Percentiles rank a stretch among this genome's conserved stretches.
Conservation (phyloP, 2,888 invertebrate genomes). For the Cloeon dipterum region DNA sequence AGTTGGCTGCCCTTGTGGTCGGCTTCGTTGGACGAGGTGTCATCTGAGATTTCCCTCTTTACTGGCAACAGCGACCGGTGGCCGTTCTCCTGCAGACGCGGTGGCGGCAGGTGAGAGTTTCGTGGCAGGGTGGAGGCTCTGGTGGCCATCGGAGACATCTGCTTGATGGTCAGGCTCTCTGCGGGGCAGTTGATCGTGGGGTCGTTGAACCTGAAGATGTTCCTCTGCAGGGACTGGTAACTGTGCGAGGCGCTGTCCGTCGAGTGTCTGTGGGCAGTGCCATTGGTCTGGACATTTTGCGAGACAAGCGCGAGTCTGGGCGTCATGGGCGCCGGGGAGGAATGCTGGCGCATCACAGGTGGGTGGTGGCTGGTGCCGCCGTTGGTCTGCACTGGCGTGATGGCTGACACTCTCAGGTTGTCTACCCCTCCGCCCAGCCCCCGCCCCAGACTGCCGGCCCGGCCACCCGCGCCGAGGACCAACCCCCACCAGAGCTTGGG, state of each 20-base stretch:
- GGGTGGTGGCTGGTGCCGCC: background rate
- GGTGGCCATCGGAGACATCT: slow-evolving; percentile 18
- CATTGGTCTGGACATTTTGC: background rate
- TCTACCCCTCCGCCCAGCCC: slow-evolving; percentile 42
- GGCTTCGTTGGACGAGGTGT: slow-evolving; percentile 14
- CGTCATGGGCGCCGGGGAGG: background rate
- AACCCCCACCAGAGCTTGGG: slow-evolving; percentile 12
- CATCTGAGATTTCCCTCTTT: background rate
- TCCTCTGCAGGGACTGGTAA: slow-evolving; percentile 24
- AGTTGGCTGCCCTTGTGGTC: slow-evolving; percentile 51
- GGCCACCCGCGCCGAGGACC: slow-evolving; percentile 12
- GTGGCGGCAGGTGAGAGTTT: slow-evolving; percentile 28
- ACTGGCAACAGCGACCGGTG: slow-evolving; percentile 5
- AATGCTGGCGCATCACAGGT: slow-evolving; percentile 14
- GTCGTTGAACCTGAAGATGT: slow-evolving; percentile 44
- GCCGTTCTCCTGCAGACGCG: slow-evolving; percentile 4
- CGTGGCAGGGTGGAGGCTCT: slow-evolving; percentile 50
- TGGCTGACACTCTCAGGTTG: slow-evolving; percentile 18
- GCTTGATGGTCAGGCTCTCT: background rate
- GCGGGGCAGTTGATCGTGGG: slow-evolving; percentile 20
- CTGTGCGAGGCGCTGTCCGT: slow-evolving; percentile 11
- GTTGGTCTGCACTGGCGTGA: background rate
- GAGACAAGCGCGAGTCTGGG: background rate
- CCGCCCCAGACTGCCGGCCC: slow-evolving; percentile 7
- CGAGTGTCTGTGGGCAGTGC: background rate